Base-by-base conservation (phyloP, 2,888 invertebrate species). In the Galerucella pusilla region DNA sequence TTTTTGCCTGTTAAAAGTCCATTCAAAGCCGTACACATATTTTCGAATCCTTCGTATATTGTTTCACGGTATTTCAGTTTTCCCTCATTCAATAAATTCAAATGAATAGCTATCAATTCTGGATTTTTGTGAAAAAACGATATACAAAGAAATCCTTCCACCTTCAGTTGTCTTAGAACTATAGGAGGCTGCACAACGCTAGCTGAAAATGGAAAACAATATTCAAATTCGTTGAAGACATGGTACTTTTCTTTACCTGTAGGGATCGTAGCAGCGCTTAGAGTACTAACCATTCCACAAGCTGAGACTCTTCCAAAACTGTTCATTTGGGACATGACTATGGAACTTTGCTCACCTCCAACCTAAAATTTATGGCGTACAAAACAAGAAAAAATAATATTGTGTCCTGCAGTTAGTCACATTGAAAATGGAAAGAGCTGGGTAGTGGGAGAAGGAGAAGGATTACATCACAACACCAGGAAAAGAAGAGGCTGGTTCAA, bases 211-310 rank as follows among this genome's bases (percentile, higher is more conserved):
- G 35, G 35, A 5, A 35, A 35, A 35, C 4, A 5, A 35, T 35
- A 35, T 6, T 35, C 6, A 35, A 28, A 0, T 2, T 2, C 28
- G 2, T 28, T 28, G 28, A 28, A 28, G 28, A 28, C 28, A 28
- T 28, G 16, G 14, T 14, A 16, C 4, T 61, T 10, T 14, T 59
- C 2, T 20, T 68, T 69, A 70, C 70, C 71, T 42, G 28, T 16
- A 52, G 54, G 7, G 42, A 11, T 64, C 6, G 60, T 42, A 20
- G 45, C 46, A 25, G 89, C 89, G 80, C 93, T 93, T 82, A 93
- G 94, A 0, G 89, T 88, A n/a, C 93, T 92, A 81, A 94, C 92
- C 2, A 91, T 89, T n/a, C 94, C 94, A 84, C 93, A 93, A 10
- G 92, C 90, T 12, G 93, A 90, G 25, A 94, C 88, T 76, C 93